Evolutionary conservation across 1,140 invertebrate species (phyloP), one percentile per base, ranked within the genome.

Genomic region (Zaprionus davidi): DNA sequence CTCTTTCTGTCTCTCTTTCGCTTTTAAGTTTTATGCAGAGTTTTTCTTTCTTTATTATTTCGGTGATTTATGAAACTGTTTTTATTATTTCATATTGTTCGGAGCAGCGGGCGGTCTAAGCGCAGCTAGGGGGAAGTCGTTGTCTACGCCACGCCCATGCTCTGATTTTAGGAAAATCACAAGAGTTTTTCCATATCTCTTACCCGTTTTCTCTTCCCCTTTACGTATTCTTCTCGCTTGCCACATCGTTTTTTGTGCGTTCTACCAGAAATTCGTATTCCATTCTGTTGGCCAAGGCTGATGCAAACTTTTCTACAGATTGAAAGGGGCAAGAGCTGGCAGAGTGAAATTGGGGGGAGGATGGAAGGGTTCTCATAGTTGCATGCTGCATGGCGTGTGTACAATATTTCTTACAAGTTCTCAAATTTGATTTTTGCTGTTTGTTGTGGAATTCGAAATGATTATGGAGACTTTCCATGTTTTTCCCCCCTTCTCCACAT

Each of bases 21-120:
- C 0, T 34, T 34, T 34, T n/a, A 24, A 34, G 17, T 58, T 36
- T 63, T 44, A n/a, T 60, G 46, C 46, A 51, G 46, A 24, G 20
- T 65, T 58, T 59, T 59, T 38, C 49, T 67, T 58, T 76, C 78
- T 80, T 90, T 90, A 88, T 90, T 81, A 90, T 85, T 90, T 90
- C 55, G 55, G 82, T 90, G 85, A 90, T 90, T 90, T 90, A 90
- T 90, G 85, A 79, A 90, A 90, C 85, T 90, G 85, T 90, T 90
- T 90, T 90, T 90, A 85, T 90, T 90, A 90, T 90, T 90, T 90
- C 86, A 84, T 88, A 88, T 88, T 88, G 84, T 90, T 83, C 81
- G 36, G n/a, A 69, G 71, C 57, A 63, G 55, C 56, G 66, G 65
- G 63, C 17, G 68, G 78, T 55, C 65, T 57, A 65, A 64, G 60